Percentiles rank a stretch among this genome's conserved stretches.
Conservation (phyloP, 2,113 vertebrate species). For the Abramis brama region DNA sequence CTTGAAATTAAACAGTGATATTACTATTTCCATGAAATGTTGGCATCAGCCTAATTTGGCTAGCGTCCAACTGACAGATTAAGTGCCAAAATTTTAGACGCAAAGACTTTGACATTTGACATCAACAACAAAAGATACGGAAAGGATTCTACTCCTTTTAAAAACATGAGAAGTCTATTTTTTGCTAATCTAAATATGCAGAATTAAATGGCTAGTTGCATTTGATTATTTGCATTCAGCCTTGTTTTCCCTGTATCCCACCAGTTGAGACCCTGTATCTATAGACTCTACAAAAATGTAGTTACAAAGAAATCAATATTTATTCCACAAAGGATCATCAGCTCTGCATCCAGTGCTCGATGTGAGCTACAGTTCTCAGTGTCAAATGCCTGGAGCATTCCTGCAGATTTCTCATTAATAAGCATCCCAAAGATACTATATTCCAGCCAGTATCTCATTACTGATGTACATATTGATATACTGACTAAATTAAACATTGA, state of each 20-base stretch:
- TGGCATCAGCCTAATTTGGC: constrained; percentile 3
- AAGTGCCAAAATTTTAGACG: not conserved
- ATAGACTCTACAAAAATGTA: not conserved
- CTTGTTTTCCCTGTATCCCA: not conserved
- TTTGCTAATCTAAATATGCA: not conserved
- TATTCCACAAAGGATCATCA: constrained; percentile 3
- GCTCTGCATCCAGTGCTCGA: not conserved
- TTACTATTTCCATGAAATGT: constrained; percentile 12
- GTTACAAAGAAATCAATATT: constrained; percentile 24
- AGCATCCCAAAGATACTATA: constrained; percentile 25
- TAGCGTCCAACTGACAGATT: constrained; percentile 2
- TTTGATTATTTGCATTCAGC: constrained; percentile 6
- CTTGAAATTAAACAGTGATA: constrained; percentile 15
- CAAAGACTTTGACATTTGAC: constrained; percentile 6
- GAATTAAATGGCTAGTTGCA: not conserved
- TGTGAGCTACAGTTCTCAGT: constrained; percentile 9
- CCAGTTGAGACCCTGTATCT: too few species aligned
- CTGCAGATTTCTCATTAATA: constrained; percentile 26
- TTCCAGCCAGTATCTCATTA: constrained; percentile 28
- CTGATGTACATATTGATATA: constrained; percentile 37
- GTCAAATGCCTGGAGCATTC: constrained; percentile 28
- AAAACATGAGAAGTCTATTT: not conserved
- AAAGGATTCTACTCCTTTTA: not conserved
- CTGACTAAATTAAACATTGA: constrained; percentile 14
- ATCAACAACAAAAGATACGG: not conserved